Evolutionary conservation across 2,113 vertebrate species (phyloP), one percentile per base, ranked within the genome.

Genomic region (Gallinago media): DNA sequence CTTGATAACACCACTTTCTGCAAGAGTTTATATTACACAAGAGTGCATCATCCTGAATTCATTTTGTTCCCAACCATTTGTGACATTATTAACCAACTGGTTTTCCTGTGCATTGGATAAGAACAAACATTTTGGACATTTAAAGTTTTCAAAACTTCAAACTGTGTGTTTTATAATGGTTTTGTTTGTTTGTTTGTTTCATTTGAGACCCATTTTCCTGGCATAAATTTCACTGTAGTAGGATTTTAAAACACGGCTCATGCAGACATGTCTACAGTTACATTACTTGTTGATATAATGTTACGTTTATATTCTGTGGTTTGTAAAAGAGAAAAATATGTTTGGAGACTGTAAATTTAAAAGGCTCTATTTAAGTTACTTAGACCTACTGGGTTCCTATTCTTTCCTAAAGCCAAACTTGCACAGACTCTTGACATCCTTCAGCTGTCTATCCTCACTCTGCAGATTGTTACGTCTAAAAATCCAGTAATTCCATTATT

Each of bases 71-170:
- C 27, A 89, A 49, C 31, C 81, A 82, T 56, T 85, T 88, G 70
- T 82, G 74, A 88, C 70, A 89, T 89, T 87, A 94, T 84, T 89
- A 92, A 76, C 73, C 91, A 96, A 95, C 74, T 82, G 74, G 11
- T 93, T 92, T 87, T 88, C 8, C 36, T 63, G 63, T 74, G 55
- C 72, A 77, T 18, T 93, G 88, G 49, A 15, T 65, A 82, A 85
- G 58, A 92, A 75, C 38, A 89, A 77, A 42, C 56, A 82, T 34
- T 89, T 74, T 70, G 40, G 40, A 86, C 55, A 84, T 73, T 66
- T 47, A 21, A 89, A 90, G 85, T 90, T 94, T 77, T 55, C 68
- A 90, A 90, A 93, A 90, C 59, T 76, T 89, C 26, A 62, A 36
- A 68, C 40, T 67, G 32, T 67, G 6, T 38, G 36, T 63, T 75